Evolutionary conservation across 2,113 vertebrate species (phyloP), one percentile per base, ranked within the genome.

Genomic region (Sphyrna mokarran): DNA sequence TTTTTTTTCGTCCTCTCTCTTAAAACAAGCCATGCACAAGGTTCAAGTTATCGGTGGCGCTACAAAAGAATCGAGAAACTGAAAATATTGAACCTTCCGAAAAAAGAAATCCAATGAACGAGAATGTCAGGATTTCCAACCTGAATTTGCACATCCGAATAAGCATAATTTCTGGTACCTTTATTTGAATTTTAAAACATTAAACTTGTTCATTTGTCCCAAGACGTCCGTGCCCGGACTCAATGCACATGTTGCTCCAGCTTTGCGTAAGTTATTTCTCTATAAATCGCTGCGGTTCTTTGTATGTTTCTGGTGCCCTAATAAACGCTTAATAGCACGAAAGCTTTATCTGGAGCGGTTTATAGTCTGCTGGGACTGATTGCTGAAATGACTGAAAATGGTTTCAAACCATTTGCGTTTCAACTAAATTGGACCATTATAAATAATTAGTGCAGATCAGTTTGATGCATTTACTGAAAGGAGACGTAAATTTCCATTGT

Each of bases 361-460:
- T 72, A 95, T 54, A 48, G 94, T 95, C 94, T 95, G 93, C 93
- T 48, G 94, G 94, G 29, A 76, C 68, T 95, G 43, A 95, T 76
- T 72, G 94, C 68, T 29, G 69, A 72, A 95, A 95, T 48, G 37
- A 95, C 94, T 70, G 94, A 95, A 95, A 95, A 95, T 95, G 94
- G 94, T 95, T 95, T 95, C 68, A 95, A 95, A 95, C 94, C 68
- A 95, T 95, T 95, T 72, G 66, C 69, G 69, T 72, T 95, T 43
- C 94, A 95, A 72, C 69, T 95, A 95, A 95, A 95, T 95, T 95
- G 69, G 69, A 95, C 69, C 94, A 95, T 95, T 76, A 76, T 95
- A 95, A 95, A 95, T 95, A 95, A 95, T 95, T 95, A 72, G 94
- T 26, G 68, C 37, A 72, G 94, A 76, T 72, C 94, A 48, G 68